phyloP scores from a whole-genome alignment of 2,797 vertebrate genomes.

The Antennarius maculatus region DNA sequence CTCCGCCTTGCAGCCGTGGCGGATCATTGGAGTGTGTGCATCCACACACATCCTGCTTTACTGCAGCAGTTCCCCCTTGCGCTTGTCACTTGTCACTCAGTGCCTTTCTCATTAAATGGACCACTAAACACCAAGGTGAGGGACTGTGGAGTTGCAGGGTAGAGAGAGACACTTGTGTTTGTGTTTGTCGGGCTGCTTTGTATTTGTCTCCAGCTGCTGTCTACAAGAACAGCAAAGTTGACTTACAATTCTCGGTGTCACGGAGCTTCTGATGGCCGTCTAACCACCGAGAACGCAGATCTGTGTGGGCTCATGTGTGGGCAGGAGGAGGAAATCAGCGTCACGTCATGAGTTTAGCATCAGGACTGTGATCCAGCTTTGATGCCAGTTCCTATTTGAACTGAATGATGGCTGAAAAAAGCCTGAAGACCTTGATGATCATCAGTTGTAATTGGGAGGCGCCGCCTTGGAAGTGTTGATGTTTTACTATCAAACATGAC shows the following conservation, averaged over 20 bases:
- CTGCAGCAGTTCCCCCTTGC: constrained; percentile 31
- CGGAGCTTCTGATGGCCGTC: constrained; percentile 34
- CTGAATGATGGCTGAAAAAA: no score
- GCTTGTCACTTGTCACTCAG: constrained; percentile 61
- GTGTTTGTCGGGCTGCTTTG: neutral
- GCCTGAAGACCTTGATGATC: no score
- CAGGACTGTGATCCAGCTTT: constrained; percentile 15
- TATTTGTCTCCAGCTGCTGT: constrained; percentile 14
- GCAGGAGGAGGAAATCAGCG: constrained; percentile 4
- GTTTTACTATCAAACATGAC: no score
- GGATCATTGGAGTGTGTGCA: constrained; percentile 45
- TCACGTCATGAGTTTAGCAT: constrained; percentile 17
- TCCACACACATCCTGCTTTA: constrained; percentile 20
- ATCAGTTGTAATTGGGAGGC: no score
- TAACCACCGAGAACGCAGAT: constrained; percentile 9
- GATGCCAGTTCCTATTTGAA: no score
- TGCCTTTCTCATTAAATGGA: constrained; percentile 62
- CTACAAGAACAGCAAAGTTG: constrained; percentile 14
- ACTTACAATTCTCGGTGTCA: constrained; percentile 8
- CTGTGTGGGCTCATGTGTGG: constrained; percentile 13
- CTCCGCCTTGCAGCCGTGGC: constrained; percentile 18
- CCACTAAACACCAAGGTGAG: constrained; percentile 45
- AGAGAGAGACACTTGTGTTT: neutral
- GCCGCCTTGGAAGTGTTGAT: no score
- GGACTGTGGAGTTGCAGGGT: neutral